Conservation (phyloP, 2,888 invertebrate species). For the Temnothorax ravouxi region DNA sequence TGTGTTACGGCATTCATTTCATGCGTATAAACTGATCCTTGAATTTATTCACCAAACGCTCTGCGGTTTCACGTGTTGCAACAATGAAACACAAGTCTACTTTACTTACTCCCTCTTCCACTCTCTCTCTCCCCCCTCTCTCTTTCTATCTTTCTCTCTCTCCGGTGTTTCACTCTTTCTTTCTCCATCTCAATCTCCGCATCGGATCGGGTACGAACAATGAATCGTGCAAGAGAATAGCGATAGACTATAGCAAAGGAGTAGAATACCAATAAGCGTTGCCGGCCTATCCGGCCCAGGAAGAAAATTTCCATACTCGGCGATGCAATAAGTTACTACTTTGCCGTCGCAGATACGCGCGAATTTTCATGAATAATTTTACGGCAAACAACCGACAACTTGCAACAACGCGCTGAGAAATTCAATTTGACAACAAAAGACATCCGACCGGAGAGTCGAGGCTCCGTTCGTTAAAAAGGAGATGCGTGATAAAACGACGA, state of each 20-base stretch:
- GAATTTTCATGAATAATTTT: conserved; percentile 40
- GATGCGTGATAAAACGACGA: conserved; percentile 3
- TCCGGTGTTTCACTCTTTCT: conserved; percentile 22
- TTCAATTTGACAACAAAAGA: conserved; percentile 22
- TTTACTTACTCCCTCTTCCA: conserved; percentile 17
- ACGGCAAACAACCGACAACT: neutral
- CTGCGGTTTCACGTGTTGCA: conserved; percentile 13
- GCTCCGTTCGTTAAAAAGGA: neutral
- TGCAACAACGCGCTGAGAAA: conserved; percentile 5
- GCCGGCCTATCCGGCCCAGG: conserved; percentile 34
- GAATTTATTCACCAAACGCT: neutral
- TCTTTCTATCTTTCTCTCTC: neutral
- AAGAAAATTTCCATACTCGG: conserved; percentile 47
- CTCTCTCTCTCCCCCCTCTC: neutral
- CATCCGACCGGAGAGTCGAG: neutral
- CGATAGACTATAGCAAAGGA: conserved; percentile 2
- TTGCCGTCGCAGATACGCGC: conserved; percentile 18
- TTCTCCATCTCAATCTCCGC: conserved; percentile 15
- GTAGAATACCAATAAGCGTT: conserved; percentile 48
- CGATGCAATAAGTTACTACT: conserved; percentile 30
- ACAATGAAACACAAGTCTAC: conserved; percentile 42
- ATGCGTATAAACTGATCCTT: neutral
- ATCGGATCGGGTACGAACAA: conserved; percentile 25
- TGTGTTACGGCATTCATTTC: neutral
- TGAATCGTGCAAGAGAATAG: conserved; percentile 41